Base-by-base conservation (phyloP, 2,113 vertebrate genomes). In the Alectura lathami region DNA sequence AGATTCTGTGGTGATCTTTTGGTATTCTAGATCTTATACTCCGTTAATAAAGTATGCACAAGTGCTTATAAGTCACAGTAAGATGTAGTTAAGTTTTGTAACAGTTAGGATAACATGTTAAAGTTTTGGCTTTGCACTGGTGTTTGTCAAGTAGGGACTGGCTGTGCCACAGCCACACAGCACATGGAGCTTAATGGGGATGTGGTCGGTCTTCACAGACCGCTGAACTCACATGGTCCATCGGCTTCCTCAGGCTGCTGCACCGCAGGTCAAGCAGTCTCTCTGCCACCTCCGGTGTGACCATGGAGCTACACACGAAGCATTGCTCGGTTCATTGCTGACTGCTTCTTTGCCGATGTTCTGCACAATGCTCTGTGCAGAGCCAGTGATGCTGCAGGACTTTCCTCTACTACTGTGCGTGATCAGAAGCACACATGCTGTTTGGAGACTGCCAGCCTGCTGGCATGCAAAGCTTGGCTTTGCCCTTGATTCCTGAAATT, bases 11-110 rank as follows among this genome's bases (percentile, higher is more conserved):
- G 68, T 97, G 88, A 17, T 91, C 73, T 93, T 94, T 94, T 96
- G 95, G 72, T 94, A 78, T 94, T 96, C 24, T 96, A 97, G 96
- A 90, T 97, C 95, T 96, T 96, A 83, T 64, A 89, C 51, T 96
- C 54, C 96, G 88, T 97, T 96, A 93, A 87, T 81, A 70, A 88
- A 95, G 94, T 97, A 96, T 98, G 90, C 84, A 91, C 95, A 97
- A 96, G 82, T 96, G 96, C 95, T 94, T 94, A 94, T 3, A 94
- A 53, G 60, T 74, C 66, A 82, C 91, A 62, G 86, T 97, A 96
- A 97, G 75, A 83, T 94, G 53, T 79, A 97, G 94, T 95, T 94
- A 96, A 95, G 79, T 92, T 93, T 92, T 97, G 94, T 98, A 96
- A 92, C 85, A 64, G 76, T 90, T 97, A 94, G 72, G 89, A 43